Evolutionary conservation across 2,113 vertebrate genomes (phyloP), one percentile per base, ranked within the genome.

Genomic region (Melanerpes formicivorus): DNA sequence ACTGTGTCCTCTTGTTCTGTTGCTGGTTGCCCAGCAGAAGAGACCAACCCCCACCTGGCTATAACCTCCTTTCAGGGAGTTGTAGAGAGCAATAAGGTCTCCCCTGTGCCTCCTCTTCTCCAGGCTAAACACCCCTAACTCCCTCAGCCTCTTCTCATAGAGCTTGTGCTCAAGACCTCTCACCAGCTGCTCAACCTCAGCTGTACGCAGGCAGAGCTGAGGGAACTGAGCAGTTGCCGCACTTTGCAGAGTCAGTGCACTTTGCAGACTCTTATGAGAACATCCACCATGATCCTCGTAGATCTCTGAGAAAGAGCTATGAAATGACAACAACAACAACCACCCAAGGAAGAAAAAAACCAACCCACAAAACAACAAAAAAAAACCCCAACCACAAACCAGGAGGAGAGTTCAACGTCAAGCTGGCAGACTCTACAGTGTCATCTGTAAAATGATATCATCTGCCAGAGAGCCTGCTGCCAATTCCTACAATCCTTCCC

Each of bases 381-480:
- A 50, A 63, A 1, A 55, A 72, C 11, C 40, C 40, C 40, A 26
- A 42, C 11, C 52, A 42, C 63, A 46, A 76, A 23, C 25, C 30
- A 48, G 67, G 84, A 83, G 75, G 71, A 81, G 88, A 86, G 76
- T 62, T 95, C 93, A 30, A 7, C 71, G 40, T 84, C 87, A 88
- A 87, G 69, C 95, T 93, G 93, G 93, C 96, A 95, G 80, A 29
- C 63, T 11, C 59, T n/a, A 42, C 27, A 14, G 93, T 88, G 96
- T 96, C 93, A 90, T 91, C 79, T 82, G 94, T 65, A 91, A 59
- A 76, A 81, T 54, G 88, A 96, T 23, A 84, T 90, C 94, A 77
- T 95, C 71, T 94, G 95, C 87, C 96, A 93, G 91, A 80, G 65
- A 82, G 85, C 88, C 87, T 56, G 76, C 95, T 96, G 95, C 96